Evolutionary conservation across 2,113 vertebrate species (phyloP), one percentile per base, ranked within the genome.

Genomic region (Natator depressus): DNA sequence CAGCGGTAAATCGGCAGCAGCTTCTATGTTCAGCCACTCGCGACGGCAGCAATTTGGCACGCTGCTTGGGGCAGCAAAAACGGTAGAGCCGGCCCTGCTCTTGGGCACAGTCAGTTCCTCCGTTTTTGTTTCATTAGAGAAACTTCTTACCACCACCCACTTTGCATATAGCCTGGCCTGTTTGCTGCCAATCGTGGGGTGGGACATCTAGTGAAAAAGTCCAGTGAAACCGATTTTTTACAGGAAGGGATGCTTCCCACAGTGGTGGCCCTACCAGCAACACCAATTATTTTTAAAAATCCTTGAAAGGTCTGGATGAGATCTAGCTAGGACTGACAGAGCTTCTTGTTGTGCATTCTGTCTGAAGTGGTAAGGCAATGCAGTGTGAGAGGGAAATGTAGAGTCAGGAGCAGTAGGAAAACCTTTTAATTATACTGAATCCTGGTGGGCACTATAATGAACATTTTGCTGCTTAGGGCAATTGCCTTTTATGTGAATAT

Each of bases 391-490:
- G 55, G 82, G 78, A 47, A n/a, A 65, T 27, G 59, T 88, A 31
- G 22, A 80, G 85, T 84, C 86, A 84, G 53, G 55, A 84, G 11
- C 57, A 88, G 35, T 69, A 88, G 78, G n/a, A 82, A 95, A 76
- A 62, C 19, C 6, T 87, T 83, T 83, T 90, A 91, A 85, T 84
- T 92, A 72, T 91, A 93, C 38, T n/a, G 84, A 35, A 76, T 87
- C 87, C 88, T 42, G 16, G 78, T 76, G 49, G 75, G 6, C 46
- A 57, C 76, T 93, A 84, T 76, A 80, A 42, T 84, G 29, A 38
- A 75, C 12, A 82, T 82, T 55, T 93, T 92, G 80, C 54, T 79
- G 54, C 49, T 31, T 53, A 24, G 9, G 8, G 69, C 82, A 89
- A 89, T 78, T 38, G 31, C 22, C 29, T 29, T 46, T 72, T 1